Evolutionary conservation across 2,113 vertebrate genomes (phyloP).

Genomic region (Gasterosteus nipponicus): DNA sequence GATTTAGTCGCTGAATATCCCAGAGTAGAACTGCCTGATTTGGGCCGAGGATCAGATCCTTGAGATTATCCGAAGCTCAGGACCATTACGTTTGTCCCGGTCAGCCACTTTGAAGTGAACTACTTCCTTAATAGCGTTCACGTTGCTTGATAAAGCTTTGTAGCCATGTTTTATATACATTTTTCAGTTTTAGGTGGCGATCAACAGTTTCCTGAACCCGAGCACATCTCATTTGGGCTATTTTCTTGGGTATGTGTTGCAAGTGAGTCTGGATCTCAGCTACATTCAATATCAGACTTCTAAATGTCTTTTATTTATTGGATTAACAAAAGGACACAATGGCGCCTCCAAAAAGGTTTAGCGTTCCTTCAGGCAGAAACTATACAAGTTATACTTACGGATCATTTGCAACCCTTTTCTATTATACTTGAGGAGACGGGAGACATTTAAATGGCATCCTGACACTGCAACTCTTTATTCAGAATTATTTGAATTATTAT

Average conservation of each 20-base stretch:
- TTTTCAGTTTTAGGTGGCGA: neutral
- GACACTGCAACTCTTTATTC: conserved; percentile 14
- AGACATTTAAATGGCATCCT: conserved; percentile 59
- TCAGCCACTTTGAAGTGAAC: neutral
- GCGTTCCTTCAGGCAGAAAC: conserved; percentile 17
- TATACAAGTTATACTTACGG: neutral
- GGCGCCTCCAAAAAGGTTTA: neutral
- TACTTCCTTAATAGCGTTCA: neutral
- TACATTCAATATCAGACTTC: neutral
- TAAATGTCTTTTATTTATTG: neutral
- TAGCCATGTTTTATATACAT: neutral
- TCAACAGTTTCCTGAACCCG: neutral
- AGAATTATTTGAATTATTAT: conserved; percentile 4
- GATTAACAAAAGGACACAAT: conserved; percentile 2
- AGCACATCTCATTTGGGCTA: neutral
- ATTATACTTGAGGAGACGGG: conserved; percentile 44
- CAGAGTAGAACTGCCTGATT: conserved; percentile 43
- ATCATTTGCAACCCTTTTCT: conserved; percentile 33
- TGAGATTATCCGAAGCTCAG: conserved; percentile 14
- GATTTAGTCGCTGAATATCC: conserved; percentile 58
- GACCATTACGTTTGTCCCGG: neutral
- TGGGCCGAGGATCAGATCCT: conserved; percentile 9
- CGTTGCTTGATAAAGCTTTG: neutral
- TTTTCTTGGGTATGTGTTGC: neutral
- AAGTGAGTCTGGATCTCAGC: neutral